Conservation (phyloP, 2,113 vertebrate genomes). For the Malurus alboscapulatus region DNA sequence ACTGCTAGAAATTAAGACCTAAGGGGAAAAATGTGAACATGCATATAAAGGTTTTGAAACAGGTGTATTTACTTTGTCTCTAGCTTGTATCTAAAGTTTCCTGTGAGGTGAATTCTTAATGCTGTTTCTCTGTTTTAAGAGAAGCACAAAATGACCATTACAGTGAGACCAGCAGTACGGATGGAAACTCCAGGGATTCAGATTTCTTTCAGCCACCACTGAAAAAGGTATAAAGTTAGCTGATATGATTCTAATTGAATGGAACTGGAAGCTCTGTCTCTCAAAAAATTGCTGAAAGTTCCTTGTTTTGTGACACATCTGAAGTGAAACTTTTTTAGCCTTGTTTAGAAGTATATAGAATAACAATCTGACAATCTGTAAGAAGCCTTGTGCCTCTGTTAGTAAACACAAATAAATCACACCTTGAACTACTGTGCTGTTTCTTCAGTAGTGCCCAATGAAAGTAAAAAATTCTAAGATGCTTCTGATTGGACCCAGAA, state of each 20-base stretch:
- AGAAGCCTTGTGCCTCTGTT: background rate
- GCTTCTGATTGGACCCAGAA: background rate
- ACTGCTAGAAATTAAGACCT: background rate
- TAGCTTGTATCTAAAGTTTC: constrained; percentile 51
- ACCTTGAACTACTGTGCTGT: background rate
- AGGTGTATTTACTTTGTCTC: constrained; percentile 46
- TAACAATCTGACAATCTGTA: background rate
- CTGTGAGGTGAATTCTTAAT: constrained; percentile 59
- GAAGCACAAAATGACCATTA: constrained; percentile 86
- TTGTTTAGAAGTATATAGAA: background rate
- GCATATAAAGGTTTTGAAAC: constrained; percentile 15
- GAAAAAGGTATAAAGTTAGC: constrained; percentile 85
- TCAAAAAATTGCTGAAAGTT: background rate
- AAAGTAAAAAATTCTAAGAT: background rate
- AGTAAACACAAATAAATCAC: background rate
- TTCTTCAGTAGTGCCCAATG: background rate
- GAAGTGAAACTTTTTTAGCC: background rate
- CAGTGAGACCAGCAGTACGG: constrained; percentile 88
- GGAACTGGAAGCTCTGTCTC: background rate
- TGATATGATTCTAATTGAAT: background rate
- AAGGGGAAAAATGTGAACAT: background rate
- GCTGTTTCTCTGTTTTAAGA: constrained; percentile 74
- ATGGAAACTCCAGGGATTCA: constrained; percentile 92
- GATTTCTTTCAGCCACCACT: constrained; percentile 92
- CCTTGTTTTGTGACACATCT: background rate